Conservation (phyloP, 2,113 vertebrate species). For the Xiphophorus maculatus region DNA sequence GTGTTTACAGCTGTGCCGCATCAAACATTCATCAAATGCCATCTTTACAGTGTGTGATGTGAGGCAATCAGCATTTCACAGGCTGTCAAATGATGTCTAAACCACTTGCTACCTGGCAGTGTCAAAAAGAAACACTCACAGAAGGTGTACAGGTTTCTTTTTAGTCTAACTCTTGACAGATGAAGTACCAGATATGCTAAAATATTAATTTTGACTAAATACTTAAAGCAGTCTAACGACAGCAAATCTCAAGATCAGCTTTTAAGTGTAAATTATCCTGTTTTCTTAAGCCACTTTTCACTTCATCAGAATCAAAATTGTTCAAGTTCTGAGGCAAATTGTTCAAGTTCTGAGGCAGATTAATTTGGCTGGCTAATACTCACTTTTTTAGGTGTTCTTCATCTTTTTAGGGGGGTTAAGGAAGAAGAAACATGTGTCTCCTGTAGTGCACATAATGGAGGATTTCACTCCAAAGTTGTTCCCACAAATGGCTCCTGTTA, state of each 20-base stretch:
- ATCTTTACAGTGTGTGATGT: conserved; percentile 84
- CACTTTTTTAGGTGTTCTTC: conserved; percentile 52
- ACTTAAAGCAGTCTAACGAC: conserved; percentile 79
- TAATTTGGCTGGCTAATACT: conserved; percentile 65
- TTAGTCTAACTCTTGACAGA: conserved; percentile 73
- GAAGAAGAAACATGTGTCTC: conserved; percentile 55
- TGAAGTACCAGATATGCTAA: conserved; percentile 72
- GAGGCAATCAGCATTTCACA: conserved; percentile 85
- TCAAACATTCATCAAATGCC: conserved; percentile 85
- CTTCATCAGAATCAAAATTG: conserved; percentile 70
- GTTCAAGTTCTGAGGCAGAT: conserved; percentile 68
- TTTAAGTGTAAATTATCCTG: conserved; percentile 79
- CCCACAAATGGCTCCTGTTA: conserved; percentile 66
- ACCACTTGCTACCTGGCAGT: conserved; percentile 80
- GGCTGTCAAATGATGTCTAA: conserved; percentile 81
- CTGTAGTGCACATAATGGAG: conserved; percentile 60
- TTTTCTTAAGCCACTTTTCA: conserved; percentile 52
- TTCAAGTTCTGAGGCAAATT: conserved; percentile 70
- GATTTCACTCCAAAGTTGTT: conserved; percentile 70
- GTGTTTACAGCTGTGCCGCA: conserved; percentile 82
- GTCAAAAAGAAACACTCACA: conserved; percentile 74
- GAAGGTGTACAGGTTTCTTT: conserved; percentile 69
- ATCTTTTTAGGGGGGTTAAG: conserved; percentile 17
- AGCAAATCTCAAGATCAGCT: conserved; percentile 77
- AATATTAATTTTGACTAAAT: conserved; percentile 84